A percentile compares a stretch with the other conserved stretches of the same genome.
Evolutionary conservation across 1,140 invertebrate species (phyloP).

Genomic region (Neotoxoptera formosana): DNA sequence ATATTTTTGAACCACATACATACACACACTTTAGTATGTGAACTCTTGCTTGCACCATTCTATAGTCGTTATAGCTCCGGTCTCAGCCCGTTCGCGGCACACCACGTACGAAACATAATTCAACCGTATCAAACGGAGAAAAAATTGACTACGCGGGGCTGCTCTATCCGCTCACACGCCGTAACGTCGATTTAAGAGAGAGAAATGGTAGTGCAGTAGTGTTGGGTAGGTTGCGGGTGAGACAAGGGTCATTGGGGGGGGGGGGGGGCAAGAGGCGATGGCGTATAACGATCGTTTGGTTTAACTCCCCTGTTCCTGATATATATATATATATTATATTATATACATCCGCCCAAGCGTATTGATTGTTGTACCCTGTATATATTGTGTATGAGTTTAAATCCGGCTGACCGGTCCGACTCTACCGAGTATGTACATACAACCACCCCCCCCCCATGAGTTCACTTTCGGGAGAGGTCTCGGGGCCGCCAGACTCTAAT

Average conservation of each 20-base stretch:
- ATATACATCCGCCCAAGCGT: neutral
- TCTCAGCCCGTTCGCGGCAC: neutral
- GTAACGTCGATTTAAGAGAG: slow-evolving; percentile 34
- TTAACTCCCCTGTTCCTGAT: slow-evolving; percentile 2
- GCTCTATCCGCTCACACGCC: neutral
- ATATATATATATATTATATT: neutral
- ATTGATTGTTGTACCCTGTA: slow-evolving; percentile 28
- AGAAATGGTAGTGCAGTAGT: slow-evolving; percentile 2
- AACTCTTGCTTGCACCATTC: neutral
- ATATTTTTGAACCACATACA: neutral
- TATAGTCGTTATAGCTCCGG: neutral
- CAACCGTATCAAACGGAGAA: slow-evolving; percentile 42
- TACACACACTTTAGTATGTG: neutral
- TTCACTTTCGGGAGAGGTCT: neutral
- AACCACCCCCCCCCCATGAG: neutral
- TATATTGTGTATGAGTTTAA: slow-evolving; percentile 12
- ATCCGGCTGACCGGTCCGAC: neutral
- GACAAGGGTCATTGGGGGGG: neutral
- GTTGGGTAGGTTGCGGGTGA: neutral
- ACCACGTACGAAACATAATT: slow-evolving; percentile 45
- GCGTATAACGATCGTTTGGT: slow-evolving; percentile 29
- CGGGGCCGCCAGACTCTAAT: neutral
- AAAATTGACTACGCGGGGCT: slow-evolving; percentile 30
- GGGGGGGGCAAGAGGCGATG: neutral
- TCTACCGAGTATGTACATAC: neutral